Conservation (phyloP, 64 coral and sea anemone genomes). For the Dendrophyllia cribrosa region DNA sequence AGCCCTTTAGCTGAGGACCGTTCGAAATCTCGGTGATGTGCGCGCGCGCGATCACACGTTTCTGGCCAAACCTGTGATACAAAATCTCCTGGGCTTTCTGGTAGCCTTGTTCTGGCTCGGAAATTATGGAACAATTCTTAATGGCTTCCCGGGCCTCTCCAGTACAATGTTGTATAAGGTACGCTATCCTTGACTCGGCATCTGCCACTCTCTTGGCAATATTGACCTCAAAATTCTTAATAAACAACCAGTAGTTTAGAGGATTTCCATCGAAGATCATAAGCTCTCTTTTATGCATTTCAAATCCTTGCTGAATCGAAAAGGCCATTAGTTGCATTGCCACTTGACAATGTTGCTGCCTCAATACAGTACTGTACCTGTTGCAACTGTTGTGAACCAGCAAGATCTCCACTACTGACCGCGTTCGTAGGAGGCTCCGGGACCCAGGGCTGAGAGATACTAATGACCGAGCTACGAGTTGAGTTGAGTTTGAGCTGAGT, state of each 20-base stretch:
- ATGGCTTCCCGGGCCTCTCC: slow-evolving; percentile 36
- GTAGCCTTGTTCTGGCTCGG: neutral
- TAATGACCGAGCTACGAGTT: too few relatives aligned
- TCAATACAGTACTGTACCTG: neutral
- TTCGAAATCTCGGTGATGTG: neutral
- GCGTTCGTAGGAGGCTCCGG: neutral
- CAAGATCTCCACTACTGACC: neutral
- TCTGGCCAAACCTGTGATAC: slow-evolving; percentile 5
- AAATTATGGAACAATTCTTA: neutral
- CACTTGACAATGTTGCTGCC: slow-evolving; percentile 1
- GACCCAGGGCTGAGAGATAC: too few relatives aligned
- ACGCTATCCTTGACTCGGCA: neutral
- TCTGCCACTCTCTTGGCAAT: neutral
- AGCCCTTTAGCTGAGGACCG: slow-evolving; percentile 10
- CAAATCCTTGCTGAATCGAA: too few relatives aligned
- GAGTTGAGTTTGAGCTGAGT: too few relatives aligned
- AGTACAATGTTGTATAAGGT: neutral
- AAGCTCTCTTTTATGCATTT: too few relatives aligned
- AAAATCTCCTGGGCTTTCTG: neutral
- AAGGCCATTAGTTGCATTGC: neutral
- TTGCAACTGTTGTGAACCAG: neutral
- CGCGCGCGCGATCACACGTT: neutral
- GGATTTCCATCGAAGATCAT: neutral
- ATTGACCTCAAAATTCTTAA: neutral
- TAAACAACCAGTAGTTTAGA: neutral